Base-by-base conservation (phyloP, 2,113 vertebrate genomes). In the Camelus dromedarius region DNA sequence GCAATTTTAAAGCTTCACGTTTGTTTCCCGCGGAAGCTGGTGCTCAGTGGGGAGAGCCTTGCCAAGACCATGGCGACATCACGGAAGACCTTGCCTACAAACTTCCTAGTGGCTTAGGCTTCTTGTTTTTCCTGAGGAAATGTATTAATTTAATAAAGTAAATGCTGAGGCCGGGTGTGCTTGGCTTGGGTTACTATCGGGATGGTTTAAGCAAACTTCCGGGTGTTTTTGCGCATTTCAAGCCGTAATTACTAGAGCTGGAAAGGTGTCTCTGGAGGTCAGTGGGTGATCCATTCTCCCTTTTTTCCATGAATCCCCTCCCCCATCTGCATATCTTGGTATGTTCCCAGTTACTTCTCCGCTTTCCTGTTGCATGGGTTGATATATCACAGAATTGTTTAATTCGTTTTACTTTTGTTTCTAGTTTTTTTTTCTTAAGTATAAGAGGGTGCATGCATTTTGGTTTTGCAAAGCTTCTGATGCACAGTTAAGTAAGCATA, bases 331-430 rank as follows among this genome's bases (percentile, higher is more conserved):
- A 80, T 89, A 13, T 72, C 67, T 92, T 76, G 42, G 50, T 73
- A 22, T 20, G 42, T 79, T 89, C 11, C 35, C 24, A 64, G 62
- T 62, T 67, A 69, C 20, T 76, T 52, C 32, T 42, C 11, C 91
- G 76, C 58, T 93, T 96, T 92, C 72, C 22, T 48, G 0, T 32
- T 3, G 2, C 76, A 11, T 80, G 32, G 84, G 20, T 90, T 70
- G 13, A n/a, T 92, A 32, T 38, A 38, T 82, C 69, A 64, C n/a
- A 95, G 76, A 91, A 83, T 58, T 67, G 4, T 46, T 84, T 72
- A 32, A 60, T 95, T 92, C 56, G 60, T 16, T 81, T 96, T 76
- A 58, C 26, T 75, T 96, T 60, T 89, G 11, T 82, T 91, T 95
- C 10, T 87, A 3, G n/a, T 12, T 79, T 32, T 67, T 52, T 70